Evolutionary conservation across 2,888 invertebrate species (phyloP), one percentile per base, ranked within the genome.

Genomic region (Stegana nigrithorax): DNA sequence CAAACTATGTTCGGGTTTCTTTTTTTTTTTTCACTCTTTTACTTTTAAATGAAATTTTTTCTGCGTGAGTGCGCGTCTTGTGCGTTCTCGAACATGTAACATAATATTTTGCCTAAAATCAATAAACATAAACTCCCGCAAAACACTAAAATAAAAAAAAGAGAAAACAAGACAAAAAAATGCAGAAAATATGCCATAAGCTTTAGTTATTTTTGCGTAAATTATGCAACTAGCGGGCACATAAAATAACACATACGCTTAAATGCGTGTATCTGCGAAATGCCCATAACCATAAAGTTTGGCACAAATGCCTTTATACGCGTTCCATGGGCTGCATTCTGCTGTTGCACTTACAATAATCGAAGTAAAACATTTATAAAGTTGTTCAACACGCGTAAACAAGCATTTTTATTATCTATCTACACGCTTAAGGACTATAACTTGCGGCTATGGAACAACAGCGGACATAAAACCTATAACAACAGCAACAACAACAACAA

Each of bases 301-400:
- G 39, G n/a, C 12, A 39, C n/a, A 39, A 10, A 39, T 39, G 39
- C 39, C 39, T 39, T 17, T 14, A 4, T 4, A 32, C 6, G 5
- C 2, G n/a, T n/a, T n/a, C n/a, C n/a, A n/a, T n/a, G n/a, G n/a
- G n/a, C n/a, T n/a, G n/a, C n/a, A n/a, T n/a, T n/a, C n/a, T n/a
- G n/a, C 32, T 2, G n/a, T 2, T 2, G n/a, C 8, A n/a, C 45
- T 50, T 23, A 50, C 50, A 50, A 50, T 50, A 50, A 50, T 25
- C 50, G 26, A n/a, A 2, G 5, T 10, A 10, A 39, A 50, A 17
- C n/a, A 39, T 39, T 63, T 68, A 75, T 78, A 66, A 72, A 79
- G 81, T 78, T 78, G 78, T 80, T 79, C 44, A 70, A 71, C 78
- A 80, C 69, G 69, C 69, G 73, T 78, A 79, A 78, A 78, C 81